These are phyloP conservation scores for Papilio protenor DNA, from an alignment of 2,888 invertebrate genomes.

Conservation along the genomic window DNA sequence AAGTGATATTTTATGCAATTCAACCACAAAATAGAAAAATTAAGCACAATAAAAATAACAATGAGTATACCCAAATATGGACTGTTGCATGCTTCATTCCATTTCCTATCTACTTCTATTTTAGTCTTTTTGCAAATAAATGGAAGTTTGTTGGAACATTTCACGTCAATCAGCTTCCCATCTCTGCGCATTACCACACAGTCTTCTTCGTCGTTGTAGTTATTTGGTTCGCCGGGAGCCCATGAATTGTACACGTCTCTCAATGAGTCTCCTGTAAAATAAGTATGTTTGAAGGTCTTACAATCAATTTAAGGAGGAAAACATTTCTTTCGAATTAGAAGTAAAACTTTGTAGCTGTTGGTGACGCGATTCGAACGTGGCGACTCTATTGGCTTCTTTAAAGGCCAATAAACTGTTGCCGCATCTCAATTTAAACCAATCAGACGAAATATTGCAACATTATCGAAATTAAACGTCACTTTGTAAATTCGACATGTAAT, in stretches of 20 bases:
- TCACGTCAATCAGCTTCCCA: constrained; percentile 61
- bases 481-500: no score
- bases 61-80: constrained; percentile 60
- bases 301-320: neutral
- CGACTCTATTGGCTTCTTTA: neutral
- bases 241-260: constrained; percentile 63
- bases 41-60: neutral
- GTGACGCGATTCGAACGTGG: neutral
- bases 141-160: constrained; percentile 58
- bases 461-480: neutral
- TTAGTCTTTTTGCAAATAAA: constrained; percentile 71
- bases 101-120: constrained; percentile 56
- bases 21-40: neutral
- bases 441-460: no score
- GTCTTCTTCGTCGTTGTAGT: constrained; percentile 57
- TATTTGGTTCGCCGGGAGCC: constrained; percentile 66
- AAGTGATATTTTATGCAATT: neutral
- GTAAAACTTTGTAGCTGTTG: neutral
- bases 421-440: neutral
- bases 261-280: constrained; percentile 59
- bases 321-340: neutral
- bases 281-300: neutral
- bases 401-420: constrained; percentile 44
- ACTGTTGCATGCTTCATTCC: constrained; percentile 66
- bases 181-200: constrained; percentile 59